Conservation (phyloP, 2,113 vertebrate genomes). For the Argyrosomus japonicus region DNA sequence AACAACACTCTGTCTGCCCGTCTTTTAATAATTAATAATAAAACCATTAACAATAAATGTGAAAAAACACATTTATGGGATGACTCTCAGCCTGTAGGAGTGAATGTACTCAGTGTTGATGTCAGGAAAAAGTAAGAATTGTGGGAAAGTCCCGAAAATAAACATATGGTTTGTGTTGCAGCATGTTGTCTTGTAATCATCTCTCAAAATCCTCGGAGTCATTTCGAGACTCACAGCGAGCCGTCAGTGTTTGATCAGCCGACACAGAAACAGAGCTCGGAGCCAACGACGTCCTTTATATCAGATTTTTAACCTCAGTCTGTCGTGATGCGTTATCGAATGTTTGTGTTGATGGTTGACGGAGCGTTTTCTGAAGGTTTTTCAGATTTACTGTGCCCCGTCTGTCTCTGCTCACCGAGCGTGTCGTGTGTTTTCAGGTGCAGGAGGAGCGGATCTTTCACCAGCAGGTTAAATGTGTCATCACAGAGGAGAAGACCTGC, state of each 20-base stretch:
- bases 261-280: neutral
- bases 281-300: neutral
- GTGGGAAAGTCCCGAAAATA: neutral
- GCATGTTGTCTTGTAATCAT: neutral
- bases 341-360: neutral
- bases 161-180: neutral
- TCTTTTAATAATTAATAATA: too few species aligned
- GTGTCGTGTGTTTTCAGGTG: conserved; percentile 81
- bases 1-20: too few species aligned
- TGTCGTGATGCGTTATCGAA: neutral
- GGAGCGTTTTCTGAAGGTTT: too few species aligned
- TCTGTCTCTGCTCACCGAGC: neutral
- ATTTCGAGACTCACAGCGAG: neutral
- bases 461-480: conserved; percentile 98
- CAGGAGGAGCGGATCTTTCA: conserved; percentile 98
- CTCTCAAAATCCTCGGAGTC: neutral
- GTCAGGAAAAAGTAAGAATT: neutral
- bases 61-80: neutral
- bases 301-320: neutral
- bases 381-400: neutral
- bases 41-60: too few species aligned
- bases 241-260: neutral
- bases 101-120: neutral
- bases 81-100: too few species aligned
- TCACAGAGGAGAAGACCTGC: conserved; percentile 98